Percentiles rank a stretch among this genome's conserved stretches.
phyloP scores from a whole-genome alignment of 2,113 vertebrate genomes.

The Pelobates fuscus region DNA sequence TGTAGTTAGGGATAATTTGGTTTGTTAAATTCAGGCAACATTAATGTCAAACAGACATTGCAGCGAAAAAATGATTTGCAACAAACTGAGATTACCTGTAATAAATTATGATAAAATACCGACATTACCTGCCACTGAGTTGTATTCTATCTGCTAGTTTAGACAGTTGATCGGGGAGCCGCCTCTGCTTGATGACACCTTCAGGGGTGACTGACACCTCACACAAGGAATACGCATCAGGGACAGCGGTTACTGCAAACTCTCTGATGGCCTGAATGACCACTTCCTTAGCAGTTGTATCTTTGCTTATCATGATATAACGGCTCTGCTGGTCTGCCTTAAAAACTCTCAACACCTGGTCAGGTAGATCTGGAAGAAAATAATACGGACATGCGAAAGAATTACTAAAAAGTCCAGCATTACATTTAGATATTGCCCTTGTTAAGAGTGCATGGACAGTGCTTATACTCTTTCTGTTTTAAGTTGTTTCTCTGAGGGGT shows the following conservation, averaged over 20 bases:
- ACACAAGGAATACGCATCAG: constrained; percentile 90
- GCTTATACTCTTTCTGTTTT: too few species aligned
- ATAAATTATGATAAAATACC: not conserved
- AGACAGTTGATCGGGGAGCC: constrained; percentile 94
- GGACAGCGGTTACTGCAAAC: constrained; percentile 86
- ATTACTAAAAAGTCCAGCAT: too few species aligned
- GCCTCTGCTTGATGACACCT: constrained; percentile 94
- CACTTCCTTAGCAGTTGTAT: constrained; percentile 96
- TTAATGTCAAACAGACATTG: too few species aligned
- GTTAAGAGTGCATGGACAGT: too few species aligned
- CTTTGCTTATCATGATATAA: constrained; percentile 98
- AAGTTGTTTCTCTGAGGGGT: too few species aligned
- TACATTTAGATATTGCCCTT: too few species aligned
- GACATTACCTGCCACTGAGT: constrained; percentile 87
- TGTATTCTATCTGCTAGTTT: constrained; percentile 97
- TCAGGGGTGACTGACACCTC: constrained; percentile 97
- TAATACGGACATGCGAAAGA: too few species aligned
- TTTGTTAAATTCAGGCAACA: too few species aligned
- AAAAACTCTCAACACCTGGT: constrained; percentile 93
- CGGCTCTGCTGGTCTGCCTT: constrained; percentile 97
- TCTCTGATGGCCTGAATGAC: constrained; percentile 93
- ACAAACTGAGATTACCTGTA: too few species aligned
- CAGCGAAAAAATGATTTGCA: too few species aligned
- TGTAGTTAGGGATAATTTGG: too few species aligned
- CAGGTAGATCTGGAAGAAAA: constrained; percentile 81